Percentiles rank a stretch among this genome's conserved stretches.
Evolutionary conservation across 92 coral and sea anemone genomes (phyloP).

Genomic region (Porites cylindrica): DNA sequence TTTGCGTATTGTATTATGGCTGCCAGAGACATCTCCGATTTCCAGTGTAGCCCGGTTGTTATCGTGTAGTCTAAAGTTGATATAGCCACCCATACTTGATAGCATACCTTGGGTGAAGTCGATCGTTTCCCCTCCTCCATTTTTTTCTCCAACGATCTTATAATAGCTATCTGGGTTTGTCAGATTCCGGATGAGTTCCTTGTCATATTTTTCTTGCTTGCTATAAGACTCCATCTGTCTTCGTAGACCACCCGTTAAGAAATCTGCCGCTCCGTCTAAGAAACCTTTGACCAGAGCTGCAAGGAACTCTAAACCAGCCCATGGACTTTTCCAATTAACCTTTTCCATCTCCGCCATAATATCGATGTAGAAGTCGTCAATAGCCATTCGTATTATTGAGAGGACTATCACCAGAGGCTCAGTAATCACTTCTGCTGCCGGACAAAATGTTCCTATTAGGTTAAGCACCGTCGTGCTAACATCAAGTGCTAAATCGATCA

Average conservation of each 20-base stretch:
- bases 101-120: conserved; percentile 64
- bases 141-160: conserved; percentile 44
- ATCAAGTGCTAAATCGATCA: conserved; percentile 65
- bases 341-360: conserved; percentile 69
- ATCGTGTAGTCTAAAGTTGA: conserved; percentile 44
- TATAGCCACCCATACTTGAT: conserved; percentile 46
- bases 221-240: conserved; percentile 59
- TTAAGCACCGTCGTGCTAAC: conserved; percentile 59
- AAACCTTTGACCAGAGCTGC: conserved; percentile 62
- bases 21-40: conserved; percentile 52
- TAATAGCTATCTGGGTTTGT: conserved; percentile 45
- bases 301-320: conserved; percentile 64
- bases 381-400: conserved; percentile 65
- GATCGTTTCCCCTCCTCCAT: conserved; percentile 43
- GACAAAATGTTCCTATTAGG: conserved; percentile 67
- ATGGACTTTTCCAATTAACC: conserved; percentile 74
- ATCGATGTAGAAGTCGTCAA: conserved; percentile 63
- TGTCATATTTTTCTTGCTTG: conserved; percentile 41
- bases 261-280: conserved; percentile 60
- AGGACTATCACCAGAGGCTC: conserved; percentile 56
- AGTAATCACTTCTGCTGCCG: conserved; percentile 61
- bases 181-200: conserved; percentile 33
- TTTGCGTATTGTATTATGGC: conserved; percentile 8
- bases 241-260: conserved; percentile 62
- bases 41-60: conserved; percentile 24